These are phyloP conservation scores for Ametastegia equiseti DNA, from an alignment of 2,888 invertebrate genomes.

Conservation along the genomic window DNA sequence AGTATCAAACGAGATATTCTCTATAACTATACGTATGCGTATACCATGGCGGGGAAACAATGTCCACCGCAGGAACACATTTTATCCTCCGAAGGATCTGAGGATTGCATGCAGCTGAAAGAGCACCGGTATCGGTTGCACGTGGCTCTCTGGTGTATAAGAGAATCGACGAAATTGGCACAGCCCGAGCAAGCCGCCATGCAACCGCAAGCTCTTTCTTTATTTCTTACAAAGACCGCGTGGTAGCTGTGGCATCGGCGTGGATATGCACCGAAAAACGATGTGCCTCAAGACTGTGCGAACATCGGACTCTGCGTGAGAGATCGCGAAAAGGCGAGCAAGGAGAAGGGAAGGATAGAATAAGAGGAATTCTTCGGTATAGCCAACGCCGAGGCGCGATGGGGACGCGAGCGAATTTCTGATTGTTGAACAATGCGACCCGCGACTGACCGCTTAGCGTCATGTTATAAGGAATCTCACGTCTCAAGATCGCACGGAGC, in stretches of 20 bases:
- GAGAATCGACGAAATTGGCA: conserved; percentile 32
- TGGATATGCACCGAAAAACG: conserved; percentile 39
- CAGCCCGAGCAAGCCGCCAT: conserved; percentile 30
- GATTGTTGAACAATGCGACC: conserved; percentile 22
- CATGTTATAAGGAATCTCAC: conserved; percentile 44
- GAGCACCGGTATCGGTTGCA: conserved; percentile 29
- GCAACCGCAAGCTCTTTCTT: conserved; percentile 33
- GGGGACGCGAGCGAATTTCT: background rate
- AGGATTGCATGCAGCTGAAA: background rate
- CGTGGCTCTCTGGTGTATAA: background rate
- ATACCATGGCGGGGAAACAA: background rate
- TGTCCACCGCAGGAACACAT: background rate
- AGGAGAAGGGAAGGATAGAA: background rate
- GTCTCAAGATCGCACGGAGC: conserved; percentile 37
- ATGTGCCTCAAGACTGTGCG: conserved; percentile 18
- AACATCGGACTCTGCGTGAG: conserved; percentile 34
- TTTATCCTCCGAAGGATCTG: background rate
- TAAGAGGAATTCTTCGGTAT: conserved; percentile 1
- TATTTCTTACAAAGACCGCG: too few species aligned
- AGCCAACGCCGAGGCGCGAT: background rate
- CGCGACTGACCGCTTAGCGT: conserved; percentile 20
- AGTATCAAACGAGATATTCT: too few species aligned
- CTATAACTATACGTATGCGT: too few species aligned
- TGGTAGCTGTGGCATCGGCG: background rate
- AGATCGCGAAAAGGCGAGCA: background rate